Base-by-base conservation (phyloP, 2,113 vertebrate genomes). In the Miniopterus natalensis region DNA sequence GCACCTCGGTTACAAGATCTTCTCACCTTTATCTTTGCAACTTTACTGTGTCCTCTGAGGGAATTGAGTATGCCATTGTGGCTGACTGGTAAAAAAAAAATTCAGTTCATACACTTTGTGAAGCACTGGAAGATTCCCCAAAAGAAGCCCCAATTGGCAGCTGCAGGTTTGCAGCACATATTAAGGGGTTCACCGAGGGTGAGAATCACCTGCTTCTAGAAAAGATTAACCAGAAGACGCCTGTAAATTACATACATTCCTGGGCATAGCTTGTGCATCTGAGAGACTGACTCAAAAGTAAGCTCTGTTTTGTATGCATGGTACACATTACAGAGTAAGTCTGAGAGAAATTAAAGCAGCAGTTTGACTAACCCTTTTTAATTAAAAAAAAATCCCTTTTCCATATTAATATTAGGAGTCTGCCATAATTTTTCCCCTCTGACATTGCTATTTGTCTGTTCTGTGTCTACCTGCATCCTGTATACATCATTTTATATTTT, bases 1-100 rank as follows among this genome's bases (percentile, higher is more conserved):
- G 27, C 49, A 73, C 9, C 51, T 27, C 1, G 4, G 1, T 31
- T 10, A 1, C 3, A 0, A 49, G 4, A 5, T 1, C 15, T 6
- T 31, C 40, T 75, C 81, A 31, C 51, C 59, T 85, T 47, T 57
- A 1, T 40, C 63, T 90, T 40, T 49, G 63, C 47, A 17, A 0
- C 20, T 51, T 91, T 36, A 5, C 7, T 0, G 6, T 25, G 7
- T 29, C 10, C 55, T 68, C 65, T 45, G 0, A 18, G 53, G 25
- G n/a, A 45, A 21, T 11, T 57, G 57, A n/a, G 29, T 1, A 17
- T 57, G 21, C 31, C 23, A 4, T 1, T 1, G 1, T 40, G 40
- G 40, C 73, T 68, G 3, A 73, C 9, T 49, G 7, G n/a, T 20
- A 61, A 42, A 29, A 18, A 55, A 51, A 45, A 49, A 27, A 21